These are phyloP conservation scores for Pangasius djambal DNA, from an alignment of 2,797 vertebrate species.

Conservation along the genomic window DNA sequence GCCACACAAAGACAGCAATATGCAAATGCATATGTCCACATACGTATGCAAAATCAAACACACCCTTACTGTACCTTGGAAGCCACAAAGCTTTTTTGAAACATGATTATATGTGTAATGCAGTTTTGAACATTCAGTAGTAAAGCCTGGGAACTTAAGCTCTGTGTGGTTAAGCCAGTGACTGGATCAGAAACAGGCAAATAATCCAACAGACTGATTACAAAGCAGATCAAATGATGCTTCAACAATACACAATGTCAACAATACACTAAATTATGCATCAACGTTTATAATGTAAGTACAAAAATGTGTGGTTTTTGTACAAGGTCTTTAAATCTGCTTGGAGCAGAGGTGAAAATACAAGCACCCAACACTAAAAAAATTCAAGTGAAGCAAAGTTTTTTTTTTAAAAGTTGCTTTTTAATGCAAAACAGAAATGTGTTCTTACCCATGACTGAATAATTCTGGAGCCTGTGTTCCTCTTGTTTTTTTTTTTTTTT, in stretches of 20 bases:
- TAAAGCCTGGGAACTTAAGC: background rate
- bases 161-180: background rate
- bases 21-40: background rate
- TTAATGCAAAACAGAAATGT: background rate
- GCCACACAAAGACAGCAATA: background rate
- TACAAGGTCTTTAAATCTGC: background rate
- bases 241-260: no score
- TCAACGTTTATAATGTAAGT: background rate
- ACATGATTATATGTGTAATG: background rate
- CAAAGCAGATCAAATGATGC: background rate
- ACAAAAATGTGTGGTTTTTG: background rate
- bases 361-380: background rate
- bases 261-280: background rate
- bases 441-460: constrained; percentile 33
- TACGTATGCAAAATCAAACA: background rate
- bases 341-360: background rate
- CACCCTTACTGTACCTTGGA: background rate
- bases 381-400: constrained; percentile 2
- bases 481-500: constrained; percentile 21
- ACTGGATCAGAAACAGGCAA: background rate
- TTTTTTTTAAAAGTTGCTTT: background rate
- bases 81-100: background rate
- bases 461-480: constrained; percentile 34
- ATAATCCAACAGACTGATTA: background rate
- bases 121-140: background rate